Base-by-base conservation (phyloP, 2,113 vertebrate genomes). In the Plotosus lineatus region DNA sequence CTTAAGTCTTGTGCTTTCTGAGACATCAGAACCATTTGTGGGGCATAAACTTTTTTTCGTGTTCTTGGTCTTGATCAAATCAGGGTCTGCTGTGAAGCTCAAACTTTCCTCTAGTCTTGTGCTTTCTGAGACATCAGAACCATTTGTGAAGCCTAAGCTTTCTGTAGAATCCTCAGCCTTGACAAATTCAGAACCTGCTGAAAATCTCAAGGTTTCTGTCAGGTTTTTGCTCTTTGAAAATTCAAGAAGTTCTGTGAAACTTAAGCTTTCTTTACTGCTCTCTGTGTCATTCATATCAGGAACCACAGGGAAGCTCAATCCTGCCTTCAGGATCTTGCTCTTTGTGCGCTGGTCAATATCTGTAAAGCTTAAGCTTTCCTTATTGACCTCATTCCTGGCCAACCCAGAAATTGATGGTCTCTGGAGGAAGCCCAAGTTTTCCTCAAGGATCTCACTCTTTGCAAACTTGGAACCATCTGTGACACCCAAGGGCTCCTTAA, bases 11-110 rank as follows among this genome's bases (percentile, higher is more conserved):
- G 11, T 44, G 33, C 23, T 75, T 55, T 75, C 40, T 42, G 51
- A 14, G 10, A n/a, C 11, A 28, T 33, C 9, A 31, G 19, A 40
- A 36, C 21, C 15, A 1, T 26, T 17, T 26, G 50, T 58, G 12
- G 14, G n/a, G 36, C 51, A 56, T 61, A 50, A 36, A 76, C 74
- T 86, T 76, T 88, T 90, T 82, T 90, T 90, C 38, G 58, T 89
- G 77, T 72, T 50, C 44, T 72, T 28, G 0, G 26, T 50, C 46
- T 19, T 72, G n/a, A 28, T 17, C 2, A 21, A 50, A 17, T 50
- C 69, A 51, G 28, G 69, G 23, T 51, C 28, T 12, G 53, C 21
- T 55, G 26, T 58, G 6, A 75, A 58, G 73, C 36, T 58, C 38
- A 28, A 44, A n/a, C 73, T 42, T 53, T 74, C 71, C 9, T 74